A percentile compares a stretch with the other conserved stretches of the same genome.
These are phyloP conservation scores for Centropus unirufus DNA, from an alignment of 2,113 vertebrate genomes.

Conservation along the genomic window DNA sequence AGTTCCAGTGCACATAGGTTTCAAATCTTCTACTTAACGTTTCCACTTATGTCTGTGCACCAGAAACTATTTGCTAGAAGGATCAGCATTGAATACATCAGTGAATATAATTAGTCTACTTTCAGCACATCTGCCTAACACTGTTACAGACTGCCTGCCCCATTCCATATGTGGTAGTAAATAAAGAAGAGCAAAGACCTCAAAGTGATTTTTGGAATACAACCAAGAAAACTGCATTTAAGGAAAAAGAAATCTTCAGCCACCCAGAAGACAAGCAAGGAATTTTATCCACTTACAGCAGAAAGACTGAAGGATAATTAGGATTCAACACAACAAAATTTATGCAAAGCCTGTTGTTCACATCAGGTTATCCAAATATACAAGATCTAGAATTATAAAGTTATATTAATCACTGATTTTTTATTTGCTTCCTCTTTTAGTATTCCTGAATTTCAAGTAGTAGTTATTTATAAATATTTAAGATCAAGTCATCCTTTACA, in stretches of 20 bases:
- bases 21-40: background rate
- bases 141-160: background rate
- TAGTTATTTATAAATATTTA: background rate
- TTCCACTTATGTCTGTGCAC: background rate
- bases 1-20: background rate
- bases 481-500: background rate
- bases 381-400: background rate
- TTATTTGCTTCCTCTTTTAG: background rate
- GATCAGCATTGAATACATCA: background rate
- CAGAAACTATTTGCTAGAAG: background rate
- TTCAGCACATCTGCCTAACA: background rate
- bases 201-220: background rate
- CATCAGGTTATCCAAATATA: background rate
- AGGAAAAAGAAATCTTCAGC: background rate
- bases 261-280: background rate
- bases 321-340: background rate
- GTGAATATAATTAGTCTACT: background rate
- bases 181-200: background rate
- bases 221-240: background rate
- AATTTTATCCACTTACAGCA: background rate
- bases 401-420: background rate
- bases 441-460: background rate
- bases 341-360: background rate
- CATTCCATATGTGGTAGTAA: fast-evolving
- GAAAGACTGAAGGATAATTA: background rate